Evolutionary conservation across 2,888 invertebrate species (phyloP).

Genomic region (Ganaspis brasiliensis): DNA sequence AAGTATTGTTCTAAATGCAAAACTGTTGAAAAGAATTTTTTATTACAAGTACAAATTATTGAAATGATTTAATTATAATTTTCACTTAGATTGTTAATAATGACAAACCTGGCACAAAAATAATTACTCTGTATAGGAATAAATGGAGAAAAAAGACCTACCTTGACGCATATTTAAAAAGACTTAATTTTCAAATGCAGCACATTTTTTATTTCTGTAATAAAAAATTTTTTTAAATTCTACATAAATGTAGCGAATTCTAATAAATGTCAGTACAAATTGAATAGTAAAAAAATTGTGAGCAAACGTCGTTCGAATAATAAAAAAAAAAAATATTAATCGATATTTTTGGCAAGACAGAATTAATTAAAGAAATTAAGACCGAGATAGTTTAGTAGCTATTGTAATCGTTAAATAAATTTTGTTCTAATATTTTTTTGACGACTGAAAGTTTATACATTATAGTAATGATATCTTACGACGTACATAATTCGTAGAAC

Average conservation of each 20-base stretch:
- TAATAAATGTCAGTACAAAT: constrained; percentile 79
- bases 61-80: constrained; percentile 26
- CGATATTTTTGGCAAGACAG: constrained; percentile 78
- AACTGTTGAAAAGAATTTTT: constrained; percentile 25
- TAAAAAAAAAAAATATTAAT: constrained; percentile 61
- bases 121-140: constrained; percentile 30
- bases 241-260: constrained; percentile 73
- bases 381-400: constrained; percentile 64
- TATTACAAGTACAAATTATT: constrained; percentile 50
- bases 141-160: constrained; percentile 10
- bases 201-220: constrained; percentile 54
- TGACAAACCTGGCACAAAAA: constrained; percentile 9
- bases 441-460: constrained; percentile 76
- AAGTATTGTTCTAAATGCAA: constrained; percentile 52
- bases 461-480: constrained; percentile 67
- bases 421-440: constrained; percentile 75
- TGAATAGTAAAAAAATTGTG: constrained; percentile 67
- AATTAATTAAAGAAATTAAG: constrained; percentile 63
- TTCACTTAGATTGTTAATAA: constrained; percentile 10
- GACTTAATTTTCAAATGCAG: constrained; percentile 51
- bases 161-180: constrained; percentile 18
- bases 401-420: constrained; percentile 67
- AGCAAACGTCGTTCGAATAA: constrained; percentile 65
- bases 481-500: constrained; percentile 75
- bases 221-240: no score